phyloP scores from a whole-genome alignment of 2,888 invertebrate genomes.

The Scaptomyza cyrtandrae region DNA sequence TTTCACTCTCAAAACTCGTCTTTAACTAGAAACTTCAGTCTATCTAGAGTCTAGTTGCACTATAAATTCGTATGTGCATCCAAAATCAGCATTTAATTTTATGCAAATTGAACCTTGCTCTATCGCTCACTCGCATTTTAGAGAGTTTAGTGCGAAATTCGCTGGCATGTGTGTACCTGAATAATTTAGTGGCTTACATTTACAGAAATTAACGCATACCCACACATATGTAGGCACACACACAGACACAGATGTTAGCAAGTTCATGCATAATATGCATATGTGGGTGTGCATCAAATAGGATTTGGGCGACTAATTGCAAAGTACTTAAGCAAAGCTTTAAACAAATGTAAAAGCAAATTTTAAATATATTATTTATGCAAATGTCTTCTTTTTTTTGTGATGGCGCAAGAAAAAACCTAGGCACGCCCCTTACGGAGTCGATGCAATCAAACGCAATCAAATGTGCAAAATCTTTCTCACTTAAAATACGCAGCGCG shows the following conservation, averaged over 20 bases:
- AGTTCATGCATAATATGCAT: conserved; percentile 36
- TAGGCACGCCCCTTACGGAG: conserved; percentile 2
- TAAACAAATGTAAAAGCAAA: conserved; percentile 80
- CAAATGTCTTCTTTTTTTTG: conserved; percentile 45
- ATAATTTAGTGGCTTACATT: conserved; percentile 77
- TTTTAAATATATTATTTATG: conserved; percentile 82
- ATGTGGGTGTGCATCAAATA: conserved; percentile 57
- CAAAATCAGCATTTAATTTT: conserved; percentile 71
- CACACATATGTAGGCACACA: conserved; percentile 19
- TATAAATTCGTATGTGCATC: conserved; percentile 36
- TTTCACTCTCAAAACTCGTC: neutral
- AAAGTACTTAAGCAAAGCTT: conserved; percentile 83
- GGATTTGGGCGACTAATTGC: conserved; percentile 83
- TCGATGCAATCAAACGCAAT: conserved; percentile 35
- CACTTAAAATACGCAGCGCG: conserved; percentile 28
- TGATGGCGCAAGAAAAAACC: conserved; percentile 5
- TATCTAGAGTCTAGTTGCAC: conserved; percentile 9
- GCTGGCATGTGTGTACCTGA: conserved; percentile 74
- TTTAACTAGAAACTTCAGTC: neutral
- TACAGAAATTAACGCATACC: conserved; percentile 73
- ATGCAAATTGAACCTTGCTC: conserved; percentile 66
- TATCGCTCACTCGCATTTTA: conserved; percentile 10
- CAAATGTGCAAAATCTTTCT: conserved; percentile 41
- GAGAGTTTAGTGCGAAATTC: conserved; percentile 47
- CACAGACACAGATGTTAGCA: conserved; percentile 8